Conservation (phyloP, 2,113 vertebrate genomes). For the Empidonax alnorum region DNA sequence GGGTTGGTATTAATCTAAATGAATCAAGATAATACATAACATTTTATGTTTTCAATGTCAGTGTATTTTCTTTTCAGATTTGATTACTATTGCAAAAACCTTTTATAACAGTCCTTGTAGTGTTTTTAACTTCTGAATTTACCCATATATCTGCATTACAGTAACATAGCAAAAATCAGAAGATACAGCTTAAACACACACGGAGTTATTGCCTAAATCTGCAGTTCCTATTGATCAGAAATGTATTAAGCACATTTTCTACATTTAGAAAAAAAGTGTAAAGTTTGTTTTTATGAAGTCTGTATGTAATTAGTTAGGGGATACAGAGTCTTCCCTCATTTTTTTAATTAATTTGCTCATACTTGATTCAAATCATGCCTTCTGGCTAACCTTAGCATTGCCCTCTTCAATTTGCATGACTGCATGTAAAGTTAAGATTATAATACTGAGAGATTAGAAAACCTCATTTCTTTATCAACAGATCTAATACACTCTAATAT, state of each 20-base stretch:
- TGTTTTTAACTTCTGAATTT: background rate
- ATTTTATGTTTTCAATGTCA: background rate
- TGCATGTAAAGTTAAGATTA: background rate
- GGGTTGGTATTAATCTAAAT: constrained; percentile 3
- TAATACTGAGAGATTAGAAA: constrained; percentile 14
- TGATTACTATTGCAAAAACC: background rate
- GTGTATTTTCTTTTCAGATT: background rate
- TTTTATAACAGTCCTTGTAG: background rate
- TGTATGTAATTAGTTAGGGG: background rate
- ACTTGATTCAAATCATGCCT: constrained; percentile 18
- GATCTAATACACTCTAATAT: constrained; percentile 26
- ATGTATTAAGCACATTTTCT: background rate
- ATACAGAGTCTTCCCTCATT: background rate
- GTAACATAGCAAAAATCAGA: background rate
- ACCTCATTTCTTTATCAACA: constrained; percentile 24
- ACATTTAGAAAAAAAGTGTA: background rate
- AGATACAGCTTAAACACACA: background rate
- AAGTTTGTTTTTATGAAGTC: background rate
- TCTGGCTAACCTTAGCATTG: constrained; percentile 14
- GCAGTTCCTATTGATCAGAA: background rate
- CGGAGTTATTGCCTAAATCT: background rate
- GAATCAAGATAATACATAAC: background rate
- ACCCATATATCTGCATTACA: background rate
- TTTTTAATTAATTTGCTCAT: background rate
- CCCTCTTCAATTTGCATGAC: constrained; percentile 16